These are phyloP conservation scores for Aspidapion aeneum DNA, from an alignment of 2,888 invertebrate species.

Conservation along the genomic window DNA sequence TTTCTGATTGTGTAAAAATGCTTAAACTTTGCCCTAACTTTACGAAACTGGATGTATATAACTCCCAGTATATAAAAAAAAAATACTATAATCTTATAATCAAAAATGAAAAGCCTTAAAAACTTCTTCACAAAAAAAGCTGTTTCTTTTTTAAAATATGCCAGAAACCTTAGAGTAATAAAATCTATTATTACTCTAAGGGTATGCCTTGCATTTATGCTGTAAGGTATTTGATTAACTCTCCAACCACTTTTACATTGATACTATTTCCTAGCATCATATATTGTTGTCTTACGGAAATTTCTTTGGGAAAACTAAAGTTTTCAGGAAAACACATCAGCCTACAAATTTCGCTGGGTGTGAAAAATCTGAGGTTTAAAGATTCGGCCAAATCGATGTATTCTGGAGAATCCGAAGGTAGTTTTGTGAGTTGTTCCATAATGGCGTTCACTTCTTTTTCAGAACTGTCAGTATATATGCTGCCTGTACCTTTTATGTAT, in stretches of 20 bases:
- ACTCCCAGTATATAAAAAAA: too few relatives aligned
- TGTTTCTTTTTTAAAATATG: too few relatives aligned
- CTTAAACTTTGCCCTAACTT: too few relatives aligned
- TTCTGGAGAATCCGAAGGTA: constrained; percentile 36
- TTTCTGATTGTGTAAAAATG: too few relatives aligned
- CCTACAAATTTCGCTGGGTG: constrained; percentile 81
- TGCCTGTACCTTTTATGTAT: constrained; percentile 90
- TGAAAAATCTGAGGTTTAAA: constrained; percentile 79
- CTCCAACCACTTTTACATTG: constrained; percentile 78
- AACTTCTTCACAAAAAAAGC: too few relatives aligned
- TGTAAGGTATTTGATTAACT: constrained; percentile 71
- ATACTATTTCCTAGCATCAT: constrained; percentile 84
- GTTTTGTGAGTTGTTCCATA: constrained; percentile 49
- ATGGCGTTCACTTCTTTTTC: constrained; percentile 49
- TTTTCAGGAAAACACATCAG: constrained; percentile 83
- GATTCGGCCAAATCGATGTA: constrained; percentile 53
- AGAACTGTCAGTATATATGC: constrained; percentile 61
- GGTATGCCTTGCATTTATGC: too few relatives aligned
- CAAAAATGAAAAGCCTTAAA: too few relatives aligned
- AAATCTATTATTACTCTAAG: too few relatives aligned
- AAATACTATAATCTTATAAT: too few relatives aligned
- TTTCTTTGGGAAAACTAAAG: constrained; percentile 67
- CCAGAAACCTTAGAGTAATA: too few relatives aligned
- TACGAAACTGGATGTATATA: too few relatives aligned
- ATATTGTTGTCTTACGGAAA: constrained; percentile 69